Evolutionary conservation across 2,888 invertebrate species (phyloP), one percentile per base, ranked within the genome.

Genomic region (Cybosia mesomella): DNA sequence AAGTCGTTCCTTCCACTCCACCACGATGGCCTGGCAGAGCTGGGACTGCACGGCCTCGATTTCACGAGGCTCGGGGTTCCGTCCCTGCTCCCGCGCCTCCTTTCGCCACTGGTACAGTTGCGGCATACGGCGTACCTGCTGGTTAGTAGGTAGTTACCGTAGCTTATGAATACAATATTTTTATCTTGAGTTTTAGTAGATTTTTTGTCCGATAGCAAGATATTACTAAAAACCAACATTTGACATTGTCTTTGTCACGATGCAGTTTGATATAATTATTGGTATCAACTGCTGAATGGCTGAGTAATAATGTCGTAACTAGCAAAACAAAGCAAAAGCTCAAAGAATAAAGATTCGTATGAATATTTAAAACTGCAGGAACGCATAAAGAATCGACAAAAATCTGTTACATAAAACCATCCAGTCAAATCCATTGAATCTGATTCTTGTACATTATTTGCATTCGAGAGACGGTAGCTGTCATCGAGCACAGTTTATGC

Each of bases 401-500:
- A 28, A 22, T 28, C 11, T 21, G 22, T 24, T n/a, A 57, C 53
- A 59, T 59, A 59, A 49, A 61, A 21, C 43, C 57, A 65, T 65
- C 53, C 11, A 36, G 83, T 58, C 85, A 39, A 72, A 81, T 84
- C 86, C 75, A 79, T 79, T 67, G 64, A 70, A 67, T 75, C 76
- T 84, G 84, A 85, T 79, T 83, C 74, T 59, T 73, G 76, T 77
- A 83, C 73, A 80, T 79, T 83, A 91, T 91, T 92, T 90, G 89
- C 90, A 91, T 91, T 87, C 80, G 85, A 86, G 90, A 91, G 89
- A 88, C 87, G 87, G 88, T 84, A 88, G 88, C 90, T 91, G 92
- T 92, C 92, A 92, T 87, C 90, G 86, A 82, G 80, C 84, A 83
- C 85, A 87, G 91, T 91, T 93, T 92, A 93, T 91, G 91, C 92